A percentile compares a stretch with the other conserved stretches of the same genome.
Conservation (phyloP, 2,113 vertebrate species). For the Eudyptes chrysolophus region DNA sequence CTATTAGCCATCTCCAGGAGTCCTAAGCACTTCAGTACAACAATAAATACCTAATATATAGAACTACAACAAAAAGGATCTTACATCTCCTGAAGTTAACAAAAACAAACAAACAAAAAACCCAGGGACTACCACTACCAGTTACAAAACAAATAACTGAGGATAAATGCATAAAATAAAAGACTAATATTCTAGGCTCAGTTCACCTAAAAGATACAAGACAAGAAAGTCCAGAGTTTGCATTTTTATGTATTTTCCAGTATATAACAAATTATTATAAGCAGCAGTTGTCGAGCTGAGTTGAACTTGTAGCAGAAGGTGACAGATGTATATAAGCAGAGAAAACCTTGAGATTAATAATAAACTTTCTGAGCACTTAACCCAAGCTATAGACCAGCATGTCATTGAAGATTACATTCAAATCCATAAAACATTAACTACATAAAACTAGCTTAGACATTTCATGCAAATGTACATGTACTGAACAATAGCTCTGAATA, state of each 20-base stretch:
- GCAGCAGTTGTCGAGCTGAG: background rate
- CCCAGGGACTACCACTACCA: background rate
- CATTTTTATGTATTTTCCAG: background rate
- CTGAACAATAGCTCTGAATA: background rate
- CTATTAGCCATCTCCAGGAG: background rate
- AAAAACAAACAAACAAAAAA: background rate
- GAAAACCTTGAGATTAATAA: background rate
- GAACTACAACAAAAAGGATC: background rate
- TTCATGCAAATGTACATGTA: background rate
- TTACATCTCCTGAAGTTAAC: background rate
- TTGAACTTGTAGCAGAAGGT: background rate
- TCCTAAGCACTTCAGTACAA: background rate
- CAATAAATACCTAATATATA: background rate
- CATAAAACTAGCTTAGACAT: background rate
- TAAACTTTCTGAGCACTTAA: background rate
- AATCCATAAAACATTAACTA: constrained; percentile 13
- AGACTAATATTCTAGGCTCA: background rate
- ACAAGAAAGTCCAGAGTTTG: background rate
- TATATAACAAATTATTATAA: background rate
- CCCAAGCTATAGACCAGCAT: background rate
- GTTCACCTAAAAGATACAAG: background rate
- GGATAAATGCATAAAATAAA: background rate
- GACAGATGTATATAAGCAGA: background rate
- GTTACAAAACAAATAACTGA: background rate
- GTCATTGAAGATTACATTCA: background rate